Percentiles rank a stretch among this genome's conserved stretches.
These are phyloP conservation scores for Andrena bucephala DNA, from an alignment of 2,888 invertebrate species.

Conservation along the genomic window DNA sequence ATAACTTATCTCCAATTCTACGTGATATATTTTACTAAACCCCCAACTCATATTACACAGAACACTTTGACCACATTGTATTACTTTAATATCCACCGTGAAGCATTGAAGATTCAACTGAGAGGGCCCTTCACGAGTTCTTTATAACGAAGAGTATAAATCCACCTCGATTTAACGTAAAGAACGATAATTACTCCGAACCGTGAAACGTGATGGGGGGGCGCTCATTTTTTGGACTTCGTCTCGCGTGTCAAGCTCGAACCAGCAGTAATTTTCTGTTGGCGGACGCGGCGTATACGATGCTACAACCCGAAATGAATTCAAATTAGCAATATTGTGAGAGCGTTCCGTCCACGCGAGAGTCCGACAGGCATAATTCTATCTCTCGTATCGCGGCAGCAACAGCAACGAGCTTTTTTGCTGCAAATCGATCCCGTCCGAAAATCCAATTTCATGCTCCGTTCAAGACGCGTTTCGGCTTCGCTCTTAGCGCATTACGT, in stretches of 20 bases:
- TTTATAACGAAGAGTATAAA: too few species aligned
- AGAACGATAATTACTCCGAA: background rate
- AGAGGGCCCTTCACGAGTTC: too few species aligned
- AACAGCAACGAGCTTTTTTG: slow-evolving; percentile 50
- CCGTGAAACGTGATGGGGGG: background rate
- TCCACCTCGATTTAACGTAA: background rate
- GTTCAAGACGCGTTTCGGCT: slow-evolving; percentile 56
- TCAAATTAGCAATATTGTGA: slow-evolving; percentile 56
- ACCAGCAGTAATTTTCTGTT: slow-evolving; percentile 6
- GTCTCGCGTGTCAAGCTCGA: slow-evolving; percentile 21
- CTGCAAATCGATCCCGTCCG: slow-evolving; percentile 67
- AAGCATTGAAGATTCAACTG: too few species aligned
- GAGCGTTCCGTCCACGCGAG: slow-evolving; percentile 17
- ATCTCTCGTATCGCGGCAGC: slow-evolving; percentile 39
- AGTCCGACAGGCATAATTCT: slow-evolving; percentile 43
- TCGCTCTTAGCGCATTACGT: slow-evolving; percentile 71
- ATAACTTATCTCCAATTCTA: too few species aligned
- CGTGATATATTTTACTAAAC: too few species aligned
- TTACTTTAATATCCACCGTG: too few species aligned
- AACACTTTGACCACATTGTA: too few species aligned
- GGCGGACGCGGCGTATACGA: slow-evolving; percentile 19
- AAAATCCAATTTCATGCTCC: slow-evolving; percentile 71
- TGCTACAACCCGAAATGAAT: slow-evolving; percentile 36
- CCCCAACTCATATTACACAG: too few species aligned
- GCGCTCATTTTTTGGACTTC: background rate